Evolutionary conservation across 2,888 invertebrate genomes (phyloP), one percentile per base, ranked within the genome.

Genomic region (Glyphotaelius pellucidus): DNA sequence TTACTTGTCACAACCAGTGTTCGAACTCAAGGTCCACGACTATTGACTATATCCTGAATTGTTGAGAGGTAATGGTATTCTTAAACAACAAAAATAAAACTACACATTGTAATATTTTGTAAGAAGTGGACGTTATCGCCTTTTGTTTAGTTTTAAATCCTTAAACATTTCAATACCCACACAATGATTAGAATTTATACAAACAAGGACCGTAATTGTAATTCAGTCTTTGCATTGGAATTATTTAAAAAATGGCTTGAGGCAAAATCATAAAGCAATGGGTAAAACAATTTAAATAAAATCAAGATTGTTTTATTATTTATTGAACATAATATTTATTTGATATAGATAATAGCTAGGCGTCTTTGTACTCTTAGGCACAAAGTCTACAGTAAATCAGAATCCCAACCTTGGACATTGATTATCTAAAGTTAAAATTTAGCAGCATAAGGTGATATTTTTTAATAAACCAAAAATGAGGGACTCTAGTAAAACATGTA

Each of bases 11-110:
- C 47, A n/a, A 15, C 86, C 30, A 42, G 42, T 42, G 47, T n/a
- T 86, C 42, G 42, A 38, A 47, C 42, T 86, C 86, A 47, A 86
- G 86, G 86, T 86, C n/a, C 30, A 30, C 47, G 19, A 42, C 42
- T 42, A 47, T 47, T 47, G 47, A 47, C 47, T 30, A 47, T 30
- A 47, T 86, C 32, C 86, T 47, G 47, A n/a, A 86, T 9, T 67
- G 67, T 67, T 67, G 67, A 67, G n/a, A 9, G 67, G 25, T 9
- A 67, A 67, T 25, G 7, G 25, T 9, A 25, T 19, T 25, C 1
- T 67, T 25, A 67, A 67, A 25, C 25, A 4, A 52, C 4, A 19
- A 5, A 5, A 0, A 67, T 25, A n/a, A 25, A 67, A 67, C n/a
- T 67, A n/a, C 9, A n/a, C 25, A 9, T n/a, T 67, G n/a, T 67